Evolutionary conservation across 2,113 vertebrate species (phyloP).

Genomic region (Caracal caracal): DNA sequence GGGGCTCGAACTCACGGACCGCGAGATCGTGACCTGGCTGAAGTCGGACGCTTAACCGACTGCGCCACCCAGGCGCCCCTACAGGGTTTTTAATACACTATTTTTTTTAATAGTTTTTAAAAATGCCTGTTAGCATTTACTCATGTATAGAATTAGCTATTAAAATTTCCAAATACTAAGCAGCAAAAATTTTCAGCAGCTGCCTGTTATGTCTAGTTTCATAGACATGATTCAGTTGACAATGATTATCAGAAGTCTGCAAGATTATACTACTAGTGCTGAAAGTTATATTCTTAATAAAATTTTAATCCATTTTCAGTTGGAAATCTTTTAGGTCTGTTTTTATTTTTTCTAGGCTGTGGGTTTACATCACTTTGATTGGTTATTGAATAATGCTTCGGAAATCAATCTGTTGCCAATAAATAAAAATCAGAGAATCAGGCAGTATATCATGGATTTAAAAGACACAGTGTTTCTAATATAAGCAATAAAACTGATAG

Average conservation of each 20-base stretch:
- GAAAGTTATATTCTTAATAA: slow-evolving; percentile 44
- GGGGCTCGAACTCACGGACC: too few species aligned
- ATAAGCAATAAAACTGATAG: not conserved
- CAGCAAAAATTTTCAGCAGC: slow-evolving; percentile 16
- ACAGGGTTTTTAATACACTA: not conserved
- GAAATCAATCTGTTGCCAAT: slow-evolving; percentile 41
- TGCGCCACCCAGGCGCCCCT: too few species aligned
- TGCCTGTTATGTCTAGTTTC: slow-evolving; percentile 9
- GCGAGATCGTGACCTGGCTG: too few species aligned
- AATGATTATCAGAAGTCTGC: not conserved
- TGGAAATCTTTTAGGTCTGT: slow-evolving; percentile 34
- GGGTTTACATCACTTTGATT: not conserved
- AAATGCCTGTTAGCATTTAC: slow-evolving; percentile 24
- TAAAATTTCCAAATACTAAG: slow-evolving; percentile 1
- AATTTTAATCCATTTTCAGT: slow-evolving; percentile 33
- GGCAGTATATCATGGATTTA: not conserved
- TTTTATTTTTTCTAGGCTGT: slow-evolving; percentile 28
- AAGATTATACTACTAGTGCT: not conserved
- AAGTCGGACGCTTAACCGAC: too few species aligned
- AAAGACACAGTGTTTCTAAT: slow-evolving; percentile 35
- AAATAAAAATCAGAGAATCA: slow-evolving; percentile 48
- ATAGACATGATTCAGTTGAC: slow-evolving; percentile 31
- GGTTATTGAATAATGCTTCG: not conserved
- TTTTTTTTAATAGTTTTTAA: not conserved
- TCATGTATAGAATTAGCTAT: not conserved